Evolutionary conservation across 2,888 invertebrate genomes (phyloP).

Genomic region (Tipula lateralis): DNA sequence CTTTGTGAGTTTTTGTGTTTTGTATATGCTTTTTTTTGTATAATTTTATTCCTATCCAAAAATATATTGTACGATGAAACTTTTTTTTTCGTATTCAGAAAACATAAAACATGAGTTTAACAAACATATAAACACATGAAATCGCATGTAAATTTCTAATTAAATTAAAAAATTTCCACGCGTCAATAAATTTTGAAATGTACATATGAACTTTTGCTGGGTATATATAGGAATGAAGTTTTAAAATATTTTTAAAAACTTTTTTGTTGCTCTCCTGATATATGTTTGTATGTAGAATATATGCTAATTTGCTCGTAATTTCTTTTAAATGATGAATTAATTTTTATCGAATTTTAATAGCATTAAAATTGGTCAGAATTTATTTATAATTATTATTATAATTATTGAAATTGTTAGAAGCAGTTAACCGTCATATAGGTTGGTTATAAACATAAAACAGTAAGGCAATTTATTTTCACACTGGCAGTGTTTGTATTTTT

Average conservation of each 20-base stretch:
- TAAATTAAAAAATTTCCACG: background rate
- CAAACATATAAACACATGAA: background rate
- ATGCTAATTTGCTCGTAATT: background rate
- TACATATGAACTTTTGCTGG: background rate
- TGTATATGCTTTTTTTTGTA: background rate
- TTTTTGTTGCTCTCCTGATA: background rate
- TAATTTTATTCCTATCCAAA: background rate
- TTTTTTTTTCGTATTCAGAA: slow-evolving; percentile 4
- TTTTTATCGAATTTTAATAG: background rate
- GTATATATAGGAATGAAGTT: background rate
- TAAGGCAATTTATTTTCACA: too few species aligned
- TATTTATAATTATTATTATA: background rate
- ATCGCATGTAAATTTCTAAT: background rate
- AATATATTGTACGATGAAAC: background rate
- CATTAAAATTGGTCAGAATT: background rate
- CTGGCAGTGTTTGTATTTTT: too few species aligned
- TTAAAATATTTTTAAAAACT: background rate
- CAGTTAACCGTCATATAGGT: too few species aligned
- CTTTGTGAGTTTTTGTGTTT: background rate
- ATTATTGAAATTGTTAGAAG: background rate
- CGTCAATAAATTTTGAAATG: background rate
- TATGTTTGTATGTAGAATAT: background rate
- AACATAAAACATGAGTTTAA: background rate
- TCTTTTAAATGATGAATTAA: background rate
- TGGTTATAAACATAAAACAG: too few species aligned